Conservation (phyloP, 2,113 vertebrate species). For the Promerops cafer region DNA sequence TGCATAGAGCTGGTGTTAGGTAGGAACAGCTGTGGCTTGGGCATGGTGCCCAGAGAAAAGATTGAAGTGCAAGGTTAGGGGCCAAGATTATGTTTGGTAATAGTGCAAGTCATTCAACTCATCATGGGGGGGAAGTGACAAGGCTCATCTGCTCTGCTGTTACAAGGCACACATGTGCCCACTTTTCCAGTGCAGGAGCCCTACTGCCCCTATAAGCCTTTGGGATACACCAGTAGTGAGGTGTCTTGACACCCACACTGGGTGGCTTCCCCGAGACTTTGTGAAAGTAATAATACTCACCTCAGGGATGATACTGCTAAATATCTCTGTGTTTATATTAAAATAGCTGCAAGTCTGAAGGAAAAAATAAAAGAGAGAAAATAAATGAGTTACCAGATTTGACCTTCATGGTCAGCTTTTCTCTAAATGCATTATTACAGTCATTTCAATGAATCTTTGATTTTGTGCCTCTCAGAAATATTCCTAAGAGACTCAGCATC, state of each 20-base stretch:
- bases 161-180: fast-evolving
- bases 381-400: not conserved
- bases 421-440: not conserved
- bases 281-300: constrained; percentile 37
- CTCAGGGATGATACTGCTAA: constrained; percentile 63
- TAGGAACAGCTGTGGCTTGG: not conserved
- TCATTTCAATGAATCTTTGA: not conserved
- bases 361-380: not conserved
- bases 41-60: not conserved
- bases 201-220: not conserved
- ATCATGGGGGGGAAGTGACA: not conserved
- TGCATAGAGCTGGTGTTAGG: not conserved
- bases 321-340: constrained; percentile 55
- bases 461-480: not conserved
- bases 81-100: not conserved
- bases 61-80: not conserved
- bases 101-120: not conserved
- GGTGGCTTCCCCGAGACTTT: not conserved
- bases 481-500: not conserved
- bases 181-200: not conserved
- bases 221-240: not conserved
- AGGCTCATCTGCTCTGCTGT: not conserved
- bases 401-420: not conserved
- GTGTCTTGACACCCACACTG: not conserved
- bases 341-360: constrained; percentile 65